Evolutionary conservation across 2,888 invertebrate species (phyloP).

Genomic region (Drosophila recens): DNA sequence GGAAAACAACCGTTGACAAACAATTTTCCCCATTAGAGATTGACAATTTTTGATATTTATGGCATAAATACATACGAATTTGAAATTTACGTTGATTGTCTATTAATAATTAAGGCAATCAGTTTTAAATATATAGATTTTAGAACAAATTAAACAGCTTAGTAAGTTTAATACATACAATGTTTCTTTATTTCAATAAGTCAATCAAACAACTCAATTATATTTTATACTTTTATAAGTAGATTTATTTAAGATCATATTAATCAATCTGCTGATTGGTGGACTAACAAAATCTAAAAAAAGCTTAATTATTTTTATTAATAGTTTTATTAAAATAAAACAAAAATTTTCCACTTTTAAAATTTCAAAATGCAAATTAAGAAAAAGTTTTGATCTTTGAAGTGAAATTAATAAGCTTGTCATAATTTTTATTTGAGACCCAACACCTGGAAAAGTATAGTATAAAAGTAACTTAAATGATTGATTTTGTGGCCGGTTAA

Average conservation of each 20-base stretch:
- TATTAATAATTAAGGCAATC: no score
- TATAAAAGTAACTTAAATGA: not conserved
- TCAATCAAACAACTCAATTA: not conserved
- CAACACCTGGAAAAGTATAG: constrained; percentile 1
- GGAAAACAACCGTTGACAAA: not conserved
- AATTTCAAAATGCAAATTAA: no score
- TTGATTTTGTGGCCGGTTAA: not conserved
- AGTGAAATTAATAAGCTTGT: not conserved
- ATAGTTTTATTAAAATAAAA: no score
- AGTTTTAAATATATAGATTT: no score
- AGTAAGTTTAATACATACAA: no score
- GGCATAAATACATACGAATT: not conserved
- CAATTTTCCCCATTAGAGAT: not conserved
- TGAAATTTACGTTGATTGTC: not conserved
- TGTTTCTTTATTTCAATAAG: not conserved
- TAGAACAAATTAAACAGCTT: no score
- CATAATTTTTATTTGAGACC: not conserved
- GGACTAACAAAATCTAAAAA: not conserved
- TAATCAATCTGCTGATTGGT: not conserved
- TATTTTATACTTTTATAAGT: no score
- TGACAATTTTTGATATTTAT: not conserved
- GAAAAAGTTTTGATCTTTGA: no score
- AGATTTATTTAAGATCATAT: no score
- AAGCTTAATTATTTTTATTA: no score
- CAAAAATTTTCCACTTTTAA: no score